phyloP scores from a whole-genome alignment of 2,113 vertebrate species.

The Phocoena sinus region DNA sequence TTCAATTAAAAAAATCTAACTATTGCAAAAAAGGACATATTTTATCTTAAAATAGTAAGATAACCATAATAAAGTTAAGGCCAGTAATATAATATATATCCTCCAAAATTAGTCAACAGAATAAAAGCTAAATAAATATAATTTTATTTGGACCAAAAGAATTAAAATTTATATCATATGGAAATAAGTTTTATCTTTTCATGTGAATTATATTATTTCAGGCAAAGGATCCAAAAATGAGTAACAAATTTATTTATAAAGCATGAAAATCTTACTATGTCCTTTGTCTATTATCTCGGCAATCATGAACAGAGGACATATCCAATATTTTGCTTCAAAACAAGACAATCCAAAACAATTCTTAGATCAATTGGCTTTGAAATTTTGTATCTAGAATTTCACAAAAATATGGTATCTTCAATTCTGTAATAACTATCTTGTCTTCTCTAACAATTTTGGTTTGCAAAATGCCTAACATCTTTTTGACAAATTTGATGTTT shows the following conservation, averaged over 20 bases:
- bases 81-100: not conserved
- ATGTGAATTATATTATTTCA: not conserved
- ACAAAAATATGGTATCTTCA: not conserved
- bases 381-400: not conserved
- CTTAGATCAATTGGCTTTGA: not conserved
- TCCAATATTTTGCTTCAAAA: not conserved
- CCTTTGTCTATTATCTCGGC: not conserved
- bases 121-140: not conserved
- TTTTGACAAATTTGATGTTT: not conserved
- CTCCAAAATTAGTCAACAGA: not conserved
- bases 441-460: not conserved
- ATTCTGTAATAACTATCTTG: not conserved
- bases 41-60: not conserved
- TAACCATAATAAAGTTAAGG: not conserved
- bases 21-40: not conserved
- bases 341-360: not conserved
- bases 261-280: not conserved
- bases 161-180: not conserved
- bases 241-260: not conserved
- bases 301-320: not conserved
- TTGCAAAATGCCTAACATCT: not conserved
- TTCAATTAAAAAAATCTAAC: not conserved
- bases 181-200: not conserved
- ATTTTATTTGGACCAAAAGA: not conserved
- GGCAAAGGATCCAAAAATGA: not conserved